Percentiles rank a stretch among this genome's conserved stretches.
These are phyloP conservation scores for Rhyacichthys aspro DNA, from an alignment of 2,797 vertebrate species.

Conservation along the genomic window DNA sequence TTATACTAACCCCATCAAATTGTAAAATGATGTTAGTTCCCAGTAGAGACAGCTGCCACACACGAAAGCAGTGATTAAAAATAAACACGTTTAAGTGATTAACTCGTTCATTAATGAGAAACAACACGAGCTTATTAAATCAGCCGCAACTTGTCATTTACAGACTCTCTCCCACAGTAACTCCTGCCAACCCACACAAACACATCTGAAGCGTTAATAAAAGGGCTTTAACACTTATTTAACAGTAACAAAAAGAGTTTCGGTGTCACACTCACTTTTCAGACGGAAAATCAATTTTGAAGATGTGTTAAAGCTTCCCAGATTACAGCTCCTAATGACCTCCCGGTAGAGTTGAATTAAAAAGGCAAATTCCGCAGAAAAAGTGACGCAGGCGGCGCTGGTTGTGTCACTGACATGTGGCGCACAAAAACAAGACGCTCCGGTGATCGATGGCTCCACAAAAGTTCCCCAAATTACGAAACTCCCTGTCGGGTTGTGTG, in stretches of 20 bases:
- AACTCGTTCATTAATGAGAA: slow-evolving; percentile 7
- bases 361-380: slow-evolving; percentile 40
- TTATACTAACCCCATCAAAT: neutral
- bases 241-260: neutral
- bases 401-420: slow-evolving; percentile 48
- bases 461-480: slow-evolving; percentile 67
- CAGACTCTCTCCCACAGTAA: neutral
- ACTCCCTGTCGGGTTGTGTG: slow-evolving; percentile 14
- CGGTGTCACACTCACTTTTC: slow-evolving; percentile 51
- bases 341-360: slow-evolving; percentile 6
- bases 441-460: slow-evolving; percentile 48
- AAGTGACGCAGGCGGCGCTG: slow-evolving; percentile 49
- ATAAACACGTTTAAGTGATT: neutral
- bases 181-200: neutral
- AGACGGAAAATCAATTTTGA: slow-evolving; percentile 19
- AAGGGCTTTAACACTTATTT: neutral
- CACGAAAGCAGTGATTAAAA: neutral
- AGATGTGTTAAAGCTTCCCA: slow-evolving; percentile 1
- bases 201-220: neutral
- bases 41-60: neutral
- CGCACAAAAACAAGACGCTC: slow-evolving; percentile 28
- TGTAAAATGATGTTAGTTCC: neutral
- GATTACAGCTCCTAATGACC: neutral
- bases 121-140: slow-evolving; percentile 8
- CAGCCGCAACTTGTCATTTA: slow-evolving; percentile 6